phyloP scores from a whole-genome alignment of 2,888 invertebrate genomes.

The Zaprionus obscuricornis region DNA sequence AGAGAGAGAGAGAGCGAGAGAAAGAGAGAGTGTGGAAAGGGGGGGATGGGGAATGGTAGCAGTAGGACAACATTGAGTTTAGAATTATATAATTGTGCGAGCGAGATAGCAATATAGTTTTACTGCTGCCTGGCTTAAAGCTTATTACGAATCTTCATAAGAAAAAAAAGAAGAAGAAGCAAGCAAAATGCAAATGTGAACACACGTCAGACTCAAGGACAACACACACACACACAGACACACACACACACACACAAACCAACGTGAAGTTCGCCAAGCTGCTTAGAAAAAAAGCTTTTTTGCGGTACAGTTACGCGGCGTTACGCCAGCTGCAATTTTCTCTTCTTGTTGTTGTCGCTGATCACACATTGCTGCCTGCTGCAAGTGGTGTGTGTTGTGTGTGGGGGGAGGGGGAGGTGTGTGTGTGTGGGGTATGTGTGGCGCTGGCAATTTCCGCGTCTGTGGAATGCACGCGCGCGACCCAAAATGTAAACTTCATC shows the following conservation, averaged over 20 bases:
- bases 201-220: slow-evolving; percentile 61
- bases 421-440: too few relatives aligned
- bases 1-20: slow-evolving; percentile 2
- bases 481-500: slow-evolving; percentile 30
- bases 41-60: slow-evolving; percentile 4
- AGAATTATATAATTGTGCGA: slow-evolving; percentile 9
- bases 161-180: too few relatives aligned
- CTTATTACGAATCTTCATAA: slow-evolving; percentile 55
- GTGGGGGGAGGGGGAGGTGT: background rate
- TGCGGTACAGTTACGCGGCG: slow-evolving; percentile 45
- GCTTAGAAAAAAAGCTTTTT: slow-evolving; percentile 7
- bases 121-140: slow-evolving; percentile 36
- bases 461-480: slow-evolving; percentile 44
- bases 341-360: background rate
- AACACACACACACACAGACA: too few relatives aligned
- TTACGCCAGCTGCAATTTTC: slow-evolving; percentile 28
- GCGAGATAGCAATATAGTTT: too few relatives aligned
- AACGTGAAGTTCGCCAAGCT: too few relatives aligned
- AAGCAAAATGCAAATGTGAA: slow-evolving; percentile 38
- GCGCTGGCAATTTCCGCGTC: slow-evolving; percentile 30
- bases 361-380: background rate
- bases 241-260: too few relatives aligned
- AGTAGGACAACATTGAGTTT: too few relatives aligned
- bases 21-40: background rate
- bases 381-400: slow-evolving; percentile 28